Evolutionary conservation across 2,888 invertebrate species (phyloP).

Genomic region (Stenoptilia bipunctidactyla): DNA sequence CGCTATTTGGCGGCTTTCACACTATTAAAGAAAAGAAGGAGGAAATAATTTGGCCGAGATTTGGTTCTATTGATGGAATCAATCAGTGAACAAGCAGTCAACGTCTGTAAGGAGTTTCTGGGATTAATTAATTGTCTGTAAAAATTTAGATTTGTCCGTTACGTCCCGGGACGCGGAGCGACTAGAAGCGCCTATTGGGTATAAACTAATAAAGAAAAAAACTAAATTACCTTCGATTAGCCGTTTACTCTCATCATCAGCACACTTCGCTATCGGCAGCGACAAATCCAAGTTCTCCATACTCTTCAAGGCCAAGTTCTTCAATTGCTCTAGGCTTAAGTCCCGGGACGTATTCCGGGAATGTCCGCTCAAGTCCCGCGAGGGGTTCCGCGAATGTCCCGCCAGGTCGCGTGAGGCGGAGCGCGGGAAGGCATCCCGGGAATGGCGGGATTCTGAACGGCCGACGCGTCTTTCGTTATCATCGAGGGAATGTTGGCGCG

Average conservation of each 20-base stretch:
- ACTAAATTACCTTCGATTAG: slow-evolving; percentile 34
- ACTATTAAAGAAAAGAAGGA: no score
- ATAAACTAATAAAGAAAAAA: no score
- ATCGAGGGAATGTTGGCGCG: slow-evolving; percentile 47
- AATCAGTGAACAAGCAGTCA: no score
- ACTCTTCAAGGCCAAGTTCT: slow-evolving; percentile 56
- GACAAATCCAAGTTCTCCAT: slow-evolving; percentile 57
- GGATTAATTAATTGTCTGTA: no score
- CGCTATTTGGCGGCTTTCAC: no score
- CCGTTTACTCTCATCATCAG: slow-evolving; percentile 59
- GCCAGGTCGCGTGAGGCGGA: slow-evolving; percentile 24
- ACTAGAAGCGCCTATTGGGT: no score
- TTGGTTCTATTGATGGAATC: no score
- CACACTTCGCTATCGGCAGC: slow-evolving; percentile 42
- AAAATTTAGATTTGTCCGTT: no score
- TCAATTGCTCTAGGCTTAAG: slow-evolving; percentile 55
- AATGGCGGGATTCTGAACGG: slow-evolving; percentile 32
- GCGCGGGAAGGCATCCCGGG: slow-evolving; percentile 29
- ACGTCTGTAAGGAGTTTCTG: no score
- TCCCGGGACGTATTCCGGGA: slow-evolving; percentile 68
- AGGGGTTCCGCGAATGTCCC: slow-evolving; percentile 31
- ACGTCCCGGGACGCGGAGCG: no score
- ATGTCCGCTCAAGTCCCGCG: slow-evolving; percentile 44
- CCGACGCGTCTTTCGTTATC: slow-evolving; percentile 31
- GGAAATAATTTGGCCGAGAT: no score